Percentiles rank a stretch among this genome's conserved stretches.
Conservation (phyloP, 2,888 invertebrate genomes). For the Allophyes oxyacanthae region DNA sequence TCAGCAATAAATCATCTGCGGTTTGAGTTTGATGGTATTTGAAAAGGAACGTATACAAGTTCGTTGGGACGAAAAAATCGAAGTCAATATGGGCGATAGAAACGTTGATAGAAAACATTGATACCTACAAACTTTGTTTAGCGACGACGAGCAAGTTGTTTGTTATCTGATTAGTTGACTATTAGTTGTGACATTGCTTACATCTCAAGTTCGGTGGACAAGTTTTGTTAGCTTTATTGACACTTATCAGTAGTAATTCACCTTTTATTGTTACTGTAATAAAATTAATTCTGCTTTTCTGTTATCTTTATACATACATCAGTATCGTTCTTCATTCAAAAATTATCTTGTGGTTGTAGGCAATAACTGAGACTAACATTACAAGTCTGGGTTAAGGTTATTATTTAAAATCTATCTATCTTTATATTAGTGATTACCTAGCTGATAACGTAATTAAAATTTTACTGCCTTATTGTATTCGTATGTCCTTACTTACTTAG, state of each 20-base stretch:
- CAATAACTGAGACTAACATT: background rate
- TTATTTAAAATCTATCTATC: too few species aligned
- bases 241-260: slow-evolving; percentile 47
- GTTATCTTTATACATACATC: slow-evolving; percentile 12
- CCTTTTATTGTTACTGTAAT: slow-evolving; percentile 45
- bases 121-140: slow-evolving; percentile 44
- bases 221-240: slow-evolving; percentile 50
- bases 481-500: too few species aligned
- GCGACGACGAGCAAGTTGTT: slow-evolving; percentile 47
- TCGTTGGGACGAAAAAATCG: slow-evolving; percentile 46
- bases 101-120: too few species aligned
- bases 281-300: slow-evolving; percentile 34
- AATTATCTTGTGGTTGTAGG: slow-evolving; percentile 3
- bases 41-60: slow-evolving; percentile 58
- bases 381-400: background rate
- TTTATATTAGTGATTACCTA: too few species aligned
- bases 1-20: slow-evolving; percentile 71
- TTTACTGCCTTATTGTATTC: too few species aligned
- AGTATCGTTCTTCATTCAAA: slow-evolving; percentile 10
- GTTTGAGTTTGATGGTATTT: slow-evolving; percentile 68
- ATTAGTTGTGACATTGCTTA: slow-evolving; percentile 55
- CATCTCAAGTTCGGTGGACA: slow-evolving; percentile 43
- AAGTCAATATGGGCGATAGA: slow-evolving; percentile 39
- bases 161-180: slow-evolving; percentile 55
- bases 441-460: too few species aligned